Base-by-base conservation (phyloP, 1,140 invertebrate genomes). In the Pseudomyrmex concolor region DNA sequence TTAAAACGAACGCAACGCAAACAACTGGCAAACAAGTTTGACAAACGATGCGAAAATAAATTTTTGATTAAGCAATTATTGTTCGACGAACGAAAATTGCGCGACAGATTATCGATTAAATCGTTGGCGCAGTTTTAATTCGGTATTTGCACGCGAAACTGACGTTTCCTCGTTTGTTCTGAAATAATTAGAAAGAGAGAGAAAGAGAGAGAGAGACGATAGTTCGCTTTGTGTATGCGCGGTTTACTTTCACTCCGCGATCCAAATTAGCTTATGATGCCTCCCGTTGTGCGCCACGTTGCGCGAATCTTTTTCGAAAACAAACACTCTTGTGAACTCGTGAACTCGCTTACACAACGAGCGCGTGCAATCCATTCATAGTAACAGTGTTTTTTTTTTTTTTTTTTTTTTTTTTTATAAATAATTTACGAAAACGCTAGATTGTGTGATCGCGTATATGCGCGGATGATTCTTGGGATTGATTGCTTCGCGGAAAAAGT, bases 401-500 rank as follows among this genome's bases (percentile, higher is more conserved):
- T 8, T 34, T 34, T 0, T 25, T 34, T 34, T 34, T n/a, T n/a
- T n/a, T n/a, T n/a, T n/a, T n/a, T n/a, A 17, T 43, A 68, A 70
- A 68, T 68, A 59, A n/a, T 59, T 34, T 7, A 78, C 43, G n/a
- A 43, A 9, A 9, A 34, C 64, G 74, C 15, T 7, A 34, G 66
- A 70, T 78, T 78, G 57, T 78, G 57, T 78, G 19, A n/a, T 48
- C 76, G 25, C 5, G 34, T 57, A 19, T 57, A 19, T 68, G 17
- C 51, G 57, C 34, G 17, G 73, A 48, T 59, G 70, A 45, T 68
- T 60, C 4, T 12, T n/a, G 72, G 74, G 70, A 67, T 80, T 72
- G 81, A 48, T 54, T 19, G 62, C 60, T 82, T 82, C 51, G 68
- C 78, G 68, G 57, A 57, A 82, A 82, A 63, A 72, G 43, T n/a